Evolutionary conservation across 1,140 invertebrate species (phyloP).

Genomic region (Megalopta genalis): DNA sequence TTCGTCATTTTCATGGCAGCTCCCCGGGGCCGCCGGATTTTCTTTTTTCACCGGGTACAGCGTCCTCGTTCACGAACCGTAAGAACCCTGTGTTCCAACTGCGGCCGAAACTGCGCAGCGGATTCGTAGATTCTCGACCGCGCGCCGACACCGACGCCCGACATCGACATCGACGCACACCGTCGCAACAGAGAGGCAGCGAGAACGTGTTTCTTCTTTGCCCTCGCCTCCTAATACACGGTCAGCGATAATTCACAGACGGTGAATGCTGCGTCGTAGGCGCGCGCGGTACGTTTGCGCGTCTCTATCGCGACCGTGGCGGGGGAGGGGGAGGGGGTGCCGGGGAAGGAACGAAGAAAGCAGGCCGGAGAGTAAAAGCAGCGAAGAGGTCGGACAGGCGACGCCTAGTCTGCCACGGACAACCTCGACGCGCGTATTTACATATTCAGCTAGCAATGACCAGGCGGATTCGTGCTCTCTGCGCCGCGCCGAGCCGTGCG

Average conservation of each 20-base stretch:
- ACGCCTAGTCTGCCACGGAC: constrained; percentile 67
- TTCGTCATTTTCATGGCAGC: neutral
- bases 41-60: neutral
- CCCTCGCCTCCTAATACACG: constrained; percentile 51
- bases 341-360: constrained; percentile 28
- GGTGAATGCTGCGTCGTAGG: constrained; percentile 39
- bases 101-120: constrained; percentile 28
- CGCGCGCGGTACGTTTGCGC: constrained; percentile 11
- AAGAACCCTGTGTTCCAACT: too few species aligned
- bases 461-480: constrained; percentile 6
- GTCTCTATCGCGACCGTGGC: neutral
- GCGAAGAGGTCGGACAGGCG: constrained; percentile 65
- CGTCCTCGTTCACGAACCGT: too few species aligned
- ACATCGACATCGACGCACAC: neutral
- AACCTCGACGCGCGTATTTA: constrained; percentile 59
- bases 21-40: neutral
- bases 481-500: too few species aligned
- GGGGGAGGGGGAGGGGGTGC: neutral
- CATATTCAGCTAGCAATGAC: constrained; percentile 58
- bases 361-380: constrained; percentile 49
- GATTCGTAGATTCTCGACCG: constrained; percentile 48
- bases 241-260: constrained; percentile 57
- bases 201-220: constrained; percentile 67
- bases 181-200: constrained; percentile 58
- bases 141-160: neutral